A percentile compares a stretch with the other conserved stretches of the same genome.
These are phyloP conservation scores for Otis tarda DNA, from an alignment of 2,113 vertebrate species.

Conservation along the genomic window DNA sequence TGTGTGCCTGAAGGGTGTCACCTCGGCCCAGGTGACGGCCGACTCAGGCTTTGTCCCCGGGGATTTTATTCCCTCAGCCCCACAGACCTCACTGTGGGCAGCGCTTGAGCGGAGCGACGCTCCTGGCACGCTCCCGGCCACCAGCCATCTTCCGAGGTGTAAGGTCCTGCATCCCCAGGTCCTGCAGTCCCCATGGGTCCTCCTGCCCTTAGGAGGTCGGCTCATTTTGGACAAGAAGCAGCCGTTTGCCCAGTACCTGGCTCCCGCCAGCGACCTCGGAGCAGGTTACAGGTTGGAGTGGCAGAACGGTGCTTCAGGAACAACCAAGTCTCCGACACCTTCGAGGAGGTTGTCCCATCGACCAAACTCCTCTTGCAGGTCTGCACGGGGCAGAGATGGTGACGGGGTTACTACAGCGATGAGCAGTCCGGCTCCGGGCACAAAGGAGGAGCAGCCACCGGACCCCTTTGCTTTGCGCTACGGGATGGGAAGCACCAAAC, in stretches of 20 bases:
- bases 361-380: constrained; percentile 62
- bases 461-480: neutral
- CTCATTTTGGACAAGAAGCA: neutral
- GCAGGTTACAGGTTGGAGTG: constrained; percentile 60
- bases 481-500: neutral
- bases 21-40: neutral
- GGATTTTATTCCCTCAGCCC: constrained; percentile 19
- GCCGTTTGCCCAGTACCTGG: fast-evolving
- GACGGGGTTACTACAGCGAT: neutral
- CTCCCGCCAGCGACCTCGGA: neutral
- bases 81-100: neutral
- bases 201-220: neutral
- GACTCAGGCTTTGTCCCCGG: neutral
- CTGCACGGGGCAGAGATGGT: constrained; percentile 25
- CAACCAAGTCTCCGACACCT: constrained; percentile 60
- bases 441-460: fast-evolving
- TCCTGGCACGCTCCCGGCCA: neutral
- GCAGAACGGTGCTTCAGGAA: constrained; percentile 18
- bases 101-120: neutral
- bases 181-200: neutral
- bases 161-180: neutral
- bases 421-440: fast-evolving
- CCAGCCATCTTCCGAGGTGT: neutral
- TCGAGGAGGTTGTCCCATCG: constrained; percentile 70
- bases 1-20: neutral